Base-by-base conservation (phyloP, 2,113 vertebrate species). In the Ammospiza caudacuta region DNA sequence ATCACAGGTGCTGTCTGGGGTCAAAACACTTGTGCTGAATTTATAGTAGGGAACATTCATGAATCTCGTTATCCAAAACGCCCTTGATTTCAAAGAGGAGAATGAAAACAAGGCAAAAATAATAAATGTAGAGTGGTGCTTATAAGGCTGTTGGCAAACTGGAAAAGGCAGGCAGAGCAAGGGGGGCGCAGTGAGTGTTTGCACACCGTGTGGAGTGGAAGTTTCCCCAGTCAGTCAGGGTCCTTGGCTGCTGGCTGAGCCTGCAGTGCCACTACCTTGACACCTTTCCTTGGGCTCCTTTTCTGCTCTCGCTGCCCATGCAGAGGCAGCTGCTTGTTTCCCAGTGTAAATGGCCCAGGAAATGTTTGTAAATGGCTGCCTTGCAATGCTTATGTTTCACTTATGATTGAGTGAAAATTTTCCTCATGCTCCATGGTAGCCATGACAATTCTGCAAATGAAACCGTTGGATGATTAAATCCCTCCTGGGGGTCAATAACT, bases 11-110 rank as follows among this genome's bases (percentile, higher is more conserved):
- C 57, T 41, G 35, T 35, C 16, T 9, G 23, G 46, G 85, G 82
- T 96, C 90, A 92, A 61, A 95, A 74, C 39, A 37, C 41, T 78
- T 72, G 44, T 77, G 49, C 83, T 90, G 85, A 72, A 69, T 92
- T 80, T 90, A 31, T 49, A 59, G 76, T 12, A 81, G 52, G 55
- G 51, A 72, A 37, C 62, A 18, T 43, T 84, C 3, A 62, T 75
- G 89, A 87, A 90, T 92, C 76, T 92, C 1, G 1, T 95, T 92
- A 83, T 72, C 41, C 44, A n/a, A 55, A 91, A 89, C 25, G 37
- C 46, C 85, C 69, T 90, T 84, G 29, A 41, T 91, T 86, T 86
- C 55, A 47, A 66, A 88, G 64, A 61, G 54, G 29, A 61, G 88
- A 89, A 75, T 27, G 25, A 89, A 90, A 95, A 46, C 85, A 39